phyloP scores from a whole-genome alignment of 2,797 vertebrate species.

The Petrocephalus sullivani region DNA sequence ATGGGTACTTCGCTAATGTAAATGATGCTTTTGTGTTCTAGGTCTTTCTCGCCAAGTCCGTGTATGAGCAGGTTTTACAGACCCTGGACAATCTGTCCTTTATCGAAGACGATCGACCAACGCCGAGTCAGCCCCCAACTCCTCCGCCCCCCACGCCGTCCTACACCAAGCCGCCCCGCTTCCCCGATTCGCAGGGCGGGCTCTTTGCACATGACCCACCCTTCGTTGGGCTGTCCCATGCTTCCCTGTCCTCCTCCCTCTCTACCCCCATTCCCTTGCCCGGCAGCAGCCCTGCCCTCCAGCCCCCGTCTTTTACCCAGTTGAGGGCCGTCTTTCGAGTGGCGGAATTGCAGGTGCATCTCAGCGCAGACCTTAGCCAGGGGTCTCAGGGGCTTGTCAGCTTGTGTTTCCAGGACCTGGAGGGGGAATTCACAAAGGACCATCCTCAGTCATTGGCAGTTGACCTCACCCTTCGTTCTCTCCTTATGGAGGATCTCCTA shows the following conservation, averaged over 20 bases:
- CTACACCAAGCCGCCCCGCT: conserved; percentile 59
- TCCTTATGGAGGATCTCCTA: conserved; percentile 94
- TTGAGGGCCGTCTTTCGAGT: conserved; percentile 81
- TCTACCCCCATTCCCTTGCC: conserved; percentile 58
- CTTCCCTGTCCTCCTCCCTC: conserved; percentile 46
- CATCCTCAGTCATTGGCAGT: conserved; percentile 82
- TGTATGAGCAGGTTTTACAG: conserved; percentile 94
- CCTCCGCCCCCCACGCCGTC: conserved; percentile 64
- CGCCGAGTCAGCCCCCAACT: conserved; percentile 57
- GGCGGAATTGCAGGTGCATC: conserved; percentile 85
- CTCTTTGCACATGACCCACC: conserved; percentile 77
- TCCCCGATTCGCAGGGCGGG: conserved; percentile 70
- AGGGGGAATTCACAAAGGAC: conserved; percentile 86
- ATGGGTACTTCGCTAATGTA: neutral
- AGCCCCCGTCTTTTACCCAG: conserved; percentile 75
- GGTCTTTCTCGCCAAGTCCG: conserved; percentile 92
- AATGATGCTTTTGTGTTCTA: conserved; percentile 37
- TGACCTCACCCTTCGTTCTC: conserved; percentile 81
- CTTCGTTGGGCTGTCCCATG: conserved; percentile 48
- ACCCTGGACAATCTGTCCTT: conserved; percentile 89
- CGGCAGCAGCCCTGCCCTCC: conserved; percentile 50
- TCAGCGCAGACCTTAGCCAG: conserved; percentile 84
- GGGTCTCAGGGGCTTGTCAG: conserved; percentile 92
- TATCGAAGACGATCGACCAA: conserved; percentile 69
- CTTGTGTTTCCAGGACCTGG: conserved; percentile 87